These are phyloP conservation scores for Austrofundulus limnaeus DNA, from an alignment of 2,113 vertebrate species.

Conservation along the genomic window DNA sequence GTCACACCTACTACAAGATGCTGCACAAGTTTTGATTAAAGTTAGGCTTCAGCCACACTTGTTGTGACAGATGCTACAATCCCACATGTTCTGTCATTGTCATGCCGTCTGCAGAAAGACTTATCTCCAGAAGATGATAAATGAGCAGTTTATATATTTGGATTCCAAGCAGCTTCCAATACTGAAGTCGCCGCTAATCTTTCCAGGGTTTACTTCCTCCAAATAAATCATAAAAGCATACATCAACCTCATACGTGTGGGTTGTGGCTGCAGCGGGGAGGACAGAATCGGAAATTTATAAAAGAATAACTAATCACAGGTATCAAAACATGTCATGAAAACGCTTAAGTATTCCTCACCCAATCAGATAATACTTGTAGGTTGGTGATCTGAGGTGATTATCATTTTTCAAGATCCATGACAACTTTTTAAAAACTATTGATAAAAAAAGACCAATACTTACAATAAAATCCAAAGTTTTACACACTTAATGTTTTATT, in stretches of 20 bases:
- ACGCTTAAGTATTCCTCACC: not conserved
- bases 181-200: not conserved
- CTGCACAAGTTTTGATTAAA: not conserved
- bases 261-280: not conserved
- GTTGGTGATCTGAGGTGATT: not conserved
- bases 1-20: not conserved
- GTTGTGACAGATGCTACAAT: slow-evolving; percentile 1
- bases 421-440: not conserved
- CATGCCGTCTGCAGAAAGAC: not conserved
- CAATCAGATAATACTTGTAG: not conserved
- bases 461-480: no score
- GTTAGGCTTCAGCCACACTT: not conserved
- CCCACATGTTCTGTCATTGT: not conserved
- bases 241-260: not conserved
- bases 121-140: not conserved
- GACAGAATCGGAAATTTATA: not conserved
- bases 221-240: slow-evolving; percentile 8
- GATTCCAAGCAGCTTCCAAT: not conserved
- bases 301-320: not conserved
- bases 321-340: not conserved
- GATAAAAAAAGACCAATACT: no score
- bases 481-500: no score
- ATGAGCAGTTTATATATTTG: slow-evolving; percentile 5
- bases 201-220: not conserved
- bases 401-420: not conserved